Base-by-base conservation (phyloP, 2,888 invertebrate genomes). In the Polyommatus iphigenia region DNA sequence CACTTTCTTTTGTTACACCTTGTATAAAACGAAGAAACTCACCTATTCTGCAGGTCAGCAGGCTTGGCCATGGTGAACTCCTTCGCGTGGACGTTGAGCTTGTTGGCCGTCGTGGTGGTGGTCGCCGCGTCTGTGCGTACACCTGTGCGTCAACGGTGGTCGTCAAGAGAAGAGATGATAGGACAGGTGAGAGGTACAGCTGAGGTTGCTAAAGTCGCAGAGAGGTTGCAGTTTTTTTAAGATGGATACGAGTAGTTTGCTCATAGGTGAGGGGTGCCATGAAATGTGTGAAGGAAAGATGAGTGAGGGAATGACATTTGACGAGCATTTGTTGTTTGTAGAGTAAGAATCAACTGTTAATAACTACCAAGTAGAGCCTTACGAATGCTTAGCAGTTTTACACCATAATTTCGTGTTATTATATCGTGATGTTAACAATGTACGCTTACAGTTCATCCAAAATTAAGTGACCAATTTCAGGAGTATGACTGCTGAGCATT, bases 31-130 rank as follows among this genome's bases (percentile, higher is more conserved):
- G 15, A 29, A 73, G 46, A 20, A 57, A 86, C 93, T 92, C 84
- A 93, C 94, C 93, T 91, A 90, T 89, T 90, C 83, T 94, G 92
- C 83, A 91, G 89, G 85, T 94, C 94, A 86, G 94, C 88, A 71
- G 95, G 95, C 91, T 95, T 96, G 88, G 95, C 96, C 97, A 97
- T 97, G 85, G 96, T 97, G 94, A 98, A 98, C 95, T 98, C 98
- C 94, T 97, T 97, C 80, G 98, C 98, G 93, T 98, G 97, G 82
- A 97, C 97, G 91, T 98, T 98, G 84, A 98, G 95, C 91, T 96
- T 96, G 88, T 96, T 96, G 85, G 85, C 80, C 78, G 87, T 82
- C 81, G 90, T 87, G 81, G 87, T 88, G 84, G 85, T 73, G 54
- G 80, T 79, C 62, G 81, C 89, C 86, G 87, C 94, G 94, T 95